Base-by-base conservation (phyloP, 1,140 invertebrate species). In the Anastatus disparis region DNA sequence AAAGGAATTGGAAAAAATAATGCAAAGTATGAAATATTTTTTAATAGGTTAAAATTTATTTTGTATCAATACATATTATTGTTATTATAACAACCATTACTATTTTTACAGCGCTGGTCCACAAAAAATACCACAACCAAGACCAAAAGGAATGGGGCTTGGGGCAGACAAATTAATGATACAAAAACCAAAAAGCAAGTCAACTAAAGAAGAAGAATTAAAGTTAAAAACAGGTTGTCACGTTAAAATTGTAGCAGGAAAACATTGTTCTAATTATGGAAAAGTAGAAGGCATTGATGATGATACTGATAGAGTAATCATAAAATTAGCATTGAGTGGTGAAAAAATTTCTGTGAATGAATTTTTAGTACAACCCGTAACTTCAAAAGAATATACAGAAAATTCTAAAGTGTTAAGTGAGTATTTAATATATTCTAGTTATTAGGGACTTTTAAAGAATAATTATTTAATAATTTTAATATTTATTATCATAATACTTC, bases 111-210 rank as follows among this genome's bases (percentile, higher is more conserved):
- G 88, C 77, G 46, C 88, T 40, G 84, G 90, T 7, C 78, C 83
- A 61, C 81, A 88, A 50, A 77, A 87, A 70, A 83, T 88, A 75
- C 90, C 91, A 27, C 84, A 88, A 74, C 73, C 94, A 24, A 86
- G 96, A 71, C 95, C 96, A 1, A 96, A 94, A 87, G 96, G 96
- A 6, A 89, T 98, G 81, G 97, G 97, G 0, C 84, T 99, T 35
- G 97, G 97, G 3, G 96, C 95, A 24, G 93, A 94, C 73, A 92
- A 91, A 85, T 81, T 90, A 22, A 77, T 90, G 6, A 83, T 87
- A 50, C 84, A 87, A 62, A 88, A 87, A 72, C 77, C 87, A 73
- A 82, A 81, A 66, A 73, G 84, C 77, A 82, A 75, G 73, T 85
- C 76, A 78, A 88, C 79, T 73, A 88, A 88, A 77, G 82, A 85